Evolutionary conservation across 2,113 vertebrate species (phyloP).

Genomic region (Struthio camelus): DNA sequence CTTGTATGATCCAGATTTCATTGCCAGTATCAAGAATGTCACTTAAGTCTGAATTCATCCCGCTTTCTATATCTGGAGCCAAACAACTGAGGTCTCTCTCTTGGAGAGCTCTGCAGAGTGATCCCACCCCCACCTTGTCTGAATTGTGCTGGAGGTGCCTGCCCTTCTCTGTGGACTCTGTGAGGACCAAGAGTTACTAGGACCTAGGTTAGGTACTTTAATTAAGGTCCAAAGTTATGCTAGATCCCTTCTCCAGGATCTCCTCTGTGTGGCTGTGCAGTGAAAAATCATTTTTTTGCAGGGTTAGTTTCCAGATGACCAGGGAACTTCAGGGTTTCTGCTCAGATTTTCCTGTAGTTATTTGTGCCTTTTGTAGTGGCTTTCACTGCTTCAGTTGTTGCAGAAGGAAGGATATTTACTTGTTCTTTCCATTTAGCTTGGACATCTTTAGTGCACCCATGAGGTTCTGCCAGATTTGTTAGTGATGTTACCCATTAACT

Average conservation of each 20-base stretch:
- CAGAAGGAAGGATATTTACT: not conserved
- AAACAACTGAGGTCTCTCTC: not conserved
- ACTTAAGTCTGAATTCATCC: not conserved
- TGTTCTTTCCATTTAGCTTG: not conserved
- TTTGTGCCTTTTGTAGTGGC: not conserved
- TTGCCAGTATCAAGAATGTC: not conserved
- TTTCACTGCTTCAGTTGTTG: not conserved
- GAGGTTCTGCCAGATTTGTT: not conserved
- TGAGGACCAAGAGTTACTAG: not conserved
- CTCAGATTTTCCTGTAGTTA: accelerated
- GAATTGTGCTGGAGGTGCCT: not conserved
- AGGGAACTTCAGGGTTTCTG: not conserved
- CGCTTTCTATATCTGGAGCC: not conserved
- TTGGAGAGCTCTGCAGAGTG: not conserved
- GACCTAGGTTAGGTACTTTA: not conserved
- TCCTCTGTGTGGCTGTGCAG: not conserved
- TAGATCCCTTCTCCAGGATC: not conserved
- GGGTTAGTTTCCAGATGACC: not conserved
- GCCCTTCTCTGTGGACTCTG: not conserved
- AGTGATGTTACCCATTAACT: not conserved
- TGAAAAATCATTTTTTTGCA: not conserved
- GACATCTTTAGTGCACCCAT: not conserved
- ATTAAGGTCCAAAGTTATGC: not conserved
- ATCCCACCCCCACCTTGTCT: accelerated
- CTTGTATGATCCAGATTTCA: not conserved